A percentile compares a stretch with the other conserved stretches of the same genome.
Conservation (phyloP, 2,797 vertebrate species). For the Xyrichtys novacula region DNA sequence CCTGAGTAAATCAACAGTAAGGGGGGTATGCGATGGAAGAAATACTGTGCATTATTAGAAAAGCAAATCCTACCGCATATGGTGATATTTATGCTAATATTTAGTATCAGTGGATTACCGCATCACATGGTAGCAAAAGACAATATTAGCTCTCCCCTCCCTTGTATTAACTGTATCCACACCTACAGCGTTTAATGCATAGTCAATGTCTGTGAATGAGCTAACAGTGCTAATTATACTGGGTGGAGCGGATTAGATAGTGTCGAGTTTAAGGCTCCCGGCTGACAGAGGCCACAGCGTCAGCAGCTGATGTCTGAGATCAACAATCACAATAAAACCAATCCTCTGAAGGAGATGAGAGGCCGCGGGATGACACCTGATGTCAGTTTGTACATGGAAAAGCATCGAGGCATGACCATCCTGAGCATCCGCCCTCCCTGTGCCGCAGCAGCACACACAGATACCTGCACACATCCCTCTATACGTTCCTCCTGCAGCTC, state of each 20-base stretch:
- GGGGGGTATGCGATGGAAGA: not conserved
- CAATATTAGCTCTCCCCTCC: not conserved
- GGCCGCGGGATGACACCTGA: slow-evolving; percentile 44
- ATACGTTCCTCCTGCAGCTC: slow-evolving; percentile 48
- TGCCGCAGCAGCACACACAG: slow-evolving; percentile 8
- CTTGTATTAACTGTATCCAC: slow-evolving; percentile 2
- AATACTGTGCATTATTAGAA: not conserved
- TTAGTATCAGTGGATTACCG: not conserved
- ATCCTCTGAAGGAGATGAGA: slow-evolving; percentile 41
- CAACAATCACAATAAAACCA: slow-evolving; percentile 44
- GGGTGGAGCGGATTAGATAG: slow-evolving; percentile 11
- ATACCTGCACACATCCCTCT: slow-evolving; percentile 41
- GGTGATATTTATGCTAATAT: slow-evolving; percentile 6
- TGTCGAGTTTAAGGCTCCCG: not conserved
- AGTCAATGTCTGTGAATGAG: slow-evolving; percentile 10
- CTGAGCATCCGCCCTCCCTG: slow-evolving; percentile 8
- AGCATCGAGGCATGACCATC: slow-evolving; percentile 8
- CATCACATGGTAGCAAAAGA: not conserved
- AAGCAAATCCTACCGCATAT: not conserved
- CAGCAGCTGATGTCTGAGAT: slow-evolving; percentile 30
- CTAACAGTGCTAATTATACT: slow-evolving; percentile 3
- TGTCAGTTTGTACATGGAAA: slow-evolving; percentile 10
- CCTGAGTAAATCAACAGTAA: not conserved
- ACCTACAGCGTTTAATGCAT: not conserved
- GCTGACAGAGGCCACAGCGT: slow-evolving; percentile 32